Percentiles rank a stretch among this genome's conserved stretches.
Conservation (phyloP, 2,888 invertebrate species). For the Amaurobius ferox region DNA sequence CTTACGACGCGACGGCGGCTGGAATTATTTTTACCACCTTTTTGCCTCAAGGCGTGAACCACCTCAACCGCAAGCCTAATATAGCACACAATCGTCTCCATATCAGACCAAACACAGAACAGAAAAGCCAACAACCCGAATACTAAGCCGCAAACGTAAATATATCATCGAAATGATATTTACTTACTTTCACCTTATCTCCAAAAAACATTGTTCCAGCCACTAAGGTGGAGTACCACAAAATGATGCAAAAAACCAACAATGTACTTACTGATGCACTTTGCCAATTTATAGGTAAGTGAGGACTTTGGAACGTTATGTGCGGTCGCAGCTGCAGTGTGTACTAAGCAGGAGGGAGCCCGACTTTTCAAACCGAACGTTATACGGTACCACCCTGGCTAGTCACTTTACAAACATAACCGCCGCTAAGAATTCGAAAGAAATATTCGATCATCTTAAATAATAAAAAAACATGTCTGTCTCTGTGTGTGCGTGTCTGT, state of each 20-base stretch:
- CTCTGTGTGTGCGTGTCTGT: no score
- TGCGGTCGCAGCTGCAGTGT: not conserved
- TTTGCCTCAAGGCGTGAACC: not conserved
- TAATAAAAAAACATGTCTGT: no score
- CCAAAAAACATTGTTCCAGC: not conserved
- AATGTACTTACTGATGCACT: not conserved
- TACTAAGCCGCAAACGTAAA: not conserved
- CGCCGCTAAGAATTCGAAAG: not conserved
- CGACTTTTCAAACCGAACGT: not conserved
- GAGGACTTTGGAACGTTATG: not conserved
- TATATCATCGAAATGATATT: not conserved
- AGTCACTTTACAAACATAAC: not conserved
- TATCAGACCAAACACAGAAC: no score
- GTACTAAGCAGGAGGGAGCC: not conserved
- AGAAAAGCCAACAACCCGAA: not conserved
- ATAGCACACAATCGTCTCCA: not conserved
- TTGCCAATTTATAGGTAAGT: not conserved
- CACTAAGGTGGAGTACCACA: not conserved
- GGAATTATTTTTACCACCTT: not conserved
- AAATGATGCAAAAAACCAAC: not conserved
- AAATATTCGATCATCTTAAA: no score
- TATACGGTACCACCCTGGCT: not conserved
- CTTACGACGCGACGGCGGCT: not conserved
- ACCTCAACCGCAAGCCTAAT: not conserved
- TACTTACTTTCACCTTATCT: not conserved